phyloP scores from a whole-genome alignment of 2,888 invertebrate species.

The Agrotis puta region DNA sequence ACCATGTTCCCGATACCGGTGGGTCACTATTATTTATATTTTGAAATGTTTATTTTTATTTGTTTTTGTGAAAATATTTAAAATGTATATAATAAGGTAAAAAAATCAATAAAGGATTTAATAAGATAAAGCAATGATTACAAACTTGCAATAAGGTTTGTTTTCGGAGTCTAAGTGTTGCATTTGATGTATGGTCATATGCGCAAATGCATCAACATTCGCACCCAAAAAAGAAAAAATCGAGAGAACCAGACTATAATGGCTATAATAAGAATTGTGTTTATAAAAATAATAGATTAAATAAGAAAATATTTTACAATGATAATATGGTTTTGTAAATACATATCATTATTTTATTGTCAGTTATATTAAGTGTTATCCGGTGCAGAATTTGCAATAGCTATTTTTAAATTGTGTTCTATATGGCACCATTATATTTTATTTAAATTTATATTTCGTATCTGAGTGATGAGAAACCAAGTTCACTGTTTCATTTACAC shows the following conservation, averaged over 20 bases:
- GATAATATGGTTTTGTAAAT: neutral
- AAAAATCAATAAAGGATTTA: too few species aligned
- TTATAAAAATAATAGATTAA: slow-evolving; percentile 11
- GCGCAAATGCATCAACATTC: slow-evolving; percentile 3
- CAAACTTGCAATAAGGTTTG: too few species aligned
- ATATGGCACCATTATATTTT: neutral
- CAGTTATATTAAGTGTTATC: neutral
- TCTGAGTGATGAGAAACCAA: neutral
- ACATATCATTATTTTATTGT: neutral
- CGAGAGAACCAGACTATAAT: slow-evolving; percentile 1
- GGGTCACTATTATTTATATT: too few species aligned
- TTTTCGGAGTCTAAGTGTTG: too few species aligned
- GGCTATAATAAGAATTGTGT: neutral
- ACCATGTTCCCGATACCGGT: too few species aligned
- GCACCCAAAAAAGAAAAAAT: neutral
- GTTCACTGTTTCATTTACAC: too few species aligned
- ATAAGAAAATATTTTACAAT: neutral
- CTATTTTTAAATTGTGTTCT: neutral
- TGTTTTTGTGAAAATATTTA: too few species aligned
- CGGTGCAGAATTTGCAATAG: neutral
- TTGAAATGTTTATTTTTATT: too few species aligned
- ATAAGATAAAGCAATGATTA: too few species aligned
- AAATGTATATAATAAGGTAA: too few species aligned
- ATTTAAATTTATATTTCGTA: too few species aligned
- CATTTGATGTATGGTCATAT: too few species aligned